Base-by-base conservation (phyloP, 1,140 invertebrate genomes). In the Formica selysi region DNA sequence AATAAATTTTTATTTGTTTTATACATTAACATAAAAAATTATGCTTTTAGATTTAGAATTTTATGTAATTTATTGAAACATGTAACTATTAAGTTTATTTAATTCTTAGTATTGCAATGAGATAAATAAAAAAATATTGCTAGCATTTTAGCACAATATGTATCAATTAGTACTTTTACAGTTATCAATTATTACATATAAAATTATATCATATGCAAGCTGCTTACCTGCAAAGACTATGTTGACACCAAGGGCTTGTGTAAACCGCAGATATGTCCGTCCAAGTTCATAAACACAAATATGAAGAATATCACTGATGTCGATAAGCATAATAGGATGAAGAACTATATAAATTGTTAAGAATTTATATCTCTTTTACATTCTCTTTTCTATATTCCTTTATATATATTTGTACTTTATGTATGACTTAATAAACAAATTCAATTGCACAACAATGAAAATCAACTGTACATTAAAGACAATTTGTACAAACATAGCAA, bases 271-370 rank as follows among this genome's bases (percentile, higher is more conserved):
- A 92, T 99, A 99, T 8, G 98, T 99, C 74, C 98, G 96, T 73
- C 99, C 99, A 29, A 99, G 95, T 94, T 98, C 98, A 93, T 99
- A 99, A 61, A 99, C 99, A 95, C 99, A 99, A 87, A 99, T 98
- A 96, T 99, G 97, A 38, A 99, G 96, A 44, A 99, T 97, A 96
- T 99, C 99, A 95, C 98, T 99, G 61, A 99, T 99, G 94, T 99
- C 99, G 89, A 99, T 98, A n/a, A 99, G 95, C 94, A 99, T 97
- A 97, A 54, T 32, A 67, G 51, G 19, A 54, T 71, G 48, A 19
- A 51, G 48, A 51, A 54, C 19, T 19, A 68, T 88, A 86, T 88
- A 44, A 85, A 29, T 22, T 54, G 68, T 91, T 87, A 88, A 91
- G 87, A 85, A 91, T 54, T 57, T 65, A 61, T 62, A 62, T 5